These are phyloP conservation scores for Sus cebifrons DNA, from an alignment of 2,797 vertebrate genomes.

Conservation along the genomic window DNA sequence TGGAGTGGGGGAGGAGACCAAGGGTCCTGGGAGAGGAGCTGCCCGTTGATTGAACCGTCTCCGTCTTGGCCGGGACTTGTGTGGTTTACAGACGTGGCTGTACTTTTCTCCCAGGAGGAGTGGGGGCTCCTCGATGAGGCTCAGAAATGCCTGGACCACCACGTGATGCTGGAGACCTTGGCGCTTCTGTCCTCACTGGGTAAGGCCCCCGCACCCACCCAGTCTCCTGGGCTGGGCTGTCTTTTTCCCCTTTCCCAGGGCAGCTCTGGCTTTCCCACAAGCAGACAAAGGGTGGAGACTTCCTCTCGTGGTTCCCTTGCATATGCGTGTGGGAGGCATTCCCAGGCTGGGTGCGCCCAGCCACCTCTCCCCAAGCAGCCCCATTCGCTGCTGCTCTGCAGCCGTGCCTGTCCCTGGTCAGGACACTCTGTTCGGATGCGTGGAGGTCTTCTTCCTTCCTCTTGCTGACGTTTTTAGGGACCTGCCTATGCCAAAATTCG, in stretches of 20 bases:
- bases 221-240: background rate
- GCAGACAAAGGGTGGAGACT: no score
- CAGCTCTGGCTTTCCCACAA: background rate
- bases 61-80: background rate
- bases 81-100: background rate
- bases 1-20: no score
- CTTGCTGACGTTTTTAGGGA: background rate
- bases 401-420: background rate
- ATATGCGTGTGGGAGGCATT: background rate
- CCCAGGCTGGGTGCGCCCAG: no score
- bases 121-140: slow-evolving; percentile 22
- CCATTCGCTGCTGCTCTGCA: background rate
- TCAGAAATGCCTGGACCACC: background rate
- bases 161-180: slow-evolving; percentile 37
- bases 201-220: background rate
- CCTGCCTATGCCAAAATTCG: background rate
- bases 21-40: background rate
- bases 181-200: background rate
- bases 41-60: background rate
- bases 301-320: background rate
- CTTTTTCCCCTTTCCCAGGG: background rate
- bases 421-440: background rate
- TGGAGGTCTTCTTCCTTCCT: background rate
- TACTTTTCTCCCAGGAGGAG: slow-evolving; percentile 52
- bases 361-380: no score